A percentile compares a stretch with the other conserved stretches of the same genome.
Conservation (phyloP, 2,797 vertebrate genomes). For the Xyrichtys novacula region DNA sequence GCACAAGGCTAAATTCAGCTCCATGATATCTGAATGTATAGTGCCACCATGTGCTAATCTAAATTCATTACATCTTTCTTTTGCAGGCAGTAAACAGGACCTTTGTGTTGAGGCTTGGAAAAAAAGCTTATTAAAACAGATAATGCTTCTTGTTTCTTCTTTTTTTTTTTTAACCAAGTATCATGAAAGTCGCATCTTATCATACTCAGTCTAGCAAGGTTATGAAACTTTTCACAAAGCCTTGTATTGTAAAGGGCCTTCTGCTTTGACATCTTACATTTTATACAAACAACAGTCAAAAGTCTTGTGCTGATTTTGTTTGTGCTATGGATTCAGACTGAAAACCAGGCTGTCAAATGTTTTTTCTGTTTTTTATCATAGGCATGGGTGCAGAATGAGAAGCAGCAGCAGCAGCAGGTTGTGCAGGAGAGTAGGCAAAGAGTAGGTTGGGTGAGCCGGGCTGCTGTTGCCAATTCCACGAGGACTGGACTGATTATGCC, state of each 20-base stretch:
- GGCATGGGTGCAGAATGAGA: conserved; percentile 41
- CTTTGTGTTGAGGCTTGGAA: conserved; percentile 25
- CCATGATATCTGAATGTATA: conserved; percentile 66
- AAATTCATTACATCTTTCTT: conserved; percentile 56
- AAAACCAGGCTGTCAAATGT: not conserved
- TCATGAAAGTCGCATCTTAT: conserved; percentile 25
- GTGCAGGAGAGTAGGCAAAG: conserved; percentile 9
- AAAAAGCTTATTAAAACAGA: conserved; percentile 43
- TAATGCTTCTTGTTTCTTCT: not conserved
- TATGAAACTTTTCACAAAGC: not conserved
- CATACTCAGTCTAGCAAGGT: conserved; percentile 11
- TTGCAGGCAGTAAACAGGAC: not conserved
- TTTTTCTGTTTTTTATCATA: conserved; percentile 44
- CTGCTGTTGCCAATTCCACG: conserved; percentile 46
- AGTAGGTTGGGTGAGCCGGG: conserved; percentile 10
- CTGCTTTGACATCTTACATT: conserved; percentile 11
- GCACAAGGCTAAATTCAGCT: conserved; percentile 24
- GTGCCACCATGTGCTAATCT: conserved; percentile 74
- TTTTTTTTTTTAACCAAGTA: too few species aligned
- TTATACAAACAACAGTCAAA: conserved; percentile 8
- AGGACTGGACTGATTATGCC: conserved; percentile 72
- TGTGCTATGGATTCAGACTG: conserved; percentile 47
- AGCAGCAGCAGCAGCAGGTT: conserved; percentile 58
- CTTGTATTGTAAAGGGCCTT: conserved; percentile 9
- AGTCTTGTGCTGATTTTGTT: conserved; percentile 33